Evolutionary conservation across 2,888 invertebrate species (phyloP).

Genomic region (Linnaemya tessellans): DNA sequence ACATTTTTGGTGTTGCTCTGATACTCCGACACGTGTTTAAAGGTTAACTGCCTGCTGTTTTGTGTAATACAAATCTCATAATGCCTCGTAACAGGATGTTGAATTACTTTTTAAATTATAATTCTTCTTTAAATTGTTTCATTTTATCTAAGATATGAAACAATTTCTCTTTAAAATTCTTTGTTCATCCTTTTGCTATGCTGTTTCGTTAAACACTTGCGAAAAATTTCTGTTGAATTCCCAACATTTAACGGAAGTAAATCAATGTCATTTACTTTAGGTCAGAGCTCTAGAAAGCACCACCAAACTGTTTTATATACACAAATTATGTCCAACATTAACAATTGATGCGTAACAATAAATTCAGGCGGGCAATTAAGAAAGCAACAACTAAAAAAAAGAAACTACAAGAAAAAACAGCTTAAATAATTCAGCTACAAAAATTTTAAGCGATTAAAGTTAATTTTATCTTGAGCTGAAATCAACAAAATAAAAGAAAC

Average conservation of each 20-base stretch:
- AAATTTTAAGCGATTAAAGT: slow-evolving; percentile 24
- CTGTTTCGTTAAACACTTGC: not conserved
- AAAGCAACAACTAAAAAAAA: slow-evolving; percentile 74
- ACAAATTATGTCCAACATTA: slow-evolving; percentile 68
- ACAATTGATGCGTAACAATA: slow-evolving; percentile 78
- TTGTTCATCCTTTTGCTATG: not conserved
- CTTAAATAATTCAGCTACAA: slow-evolving; percentile 30
- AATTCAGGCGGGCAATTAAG: slow-evolving; percentile 80
- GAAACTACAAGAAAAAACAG: slow-evolving; percentile 23
- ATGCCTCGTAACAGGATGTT: not conserved
- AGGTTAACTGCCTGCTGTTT: no score
- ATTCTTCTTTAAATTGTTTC: not conserved
- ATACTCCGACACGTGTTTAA: no score
- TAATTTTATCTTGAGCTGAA: slow-evolving; percentile 59
- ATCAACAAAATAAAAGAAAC: slow-evolving; percentile 38
- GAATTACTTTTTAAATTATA: not conserved
- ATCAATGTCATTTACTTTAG: slow-evolving; percentile 59
- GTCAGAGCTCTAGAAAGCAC: not conserved
- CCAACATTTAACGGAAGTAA: slow-evolving; percentile 61
- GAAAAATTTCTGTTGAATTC: slow-evolving; percentile 1
- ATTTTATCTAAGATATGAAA: not conserved
- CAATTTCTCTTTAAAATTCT: not conserved
- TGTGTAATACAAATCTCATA: no score
- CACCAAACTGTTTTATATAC: slow-evolving; percentile 13
- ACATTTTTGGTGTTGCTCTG: no score